Evolutionary conservation across 1,140 invertebrate species (phyloP), one percentile per base, ranked within the genome.

Genomic region (Lerema accius): DNA sequence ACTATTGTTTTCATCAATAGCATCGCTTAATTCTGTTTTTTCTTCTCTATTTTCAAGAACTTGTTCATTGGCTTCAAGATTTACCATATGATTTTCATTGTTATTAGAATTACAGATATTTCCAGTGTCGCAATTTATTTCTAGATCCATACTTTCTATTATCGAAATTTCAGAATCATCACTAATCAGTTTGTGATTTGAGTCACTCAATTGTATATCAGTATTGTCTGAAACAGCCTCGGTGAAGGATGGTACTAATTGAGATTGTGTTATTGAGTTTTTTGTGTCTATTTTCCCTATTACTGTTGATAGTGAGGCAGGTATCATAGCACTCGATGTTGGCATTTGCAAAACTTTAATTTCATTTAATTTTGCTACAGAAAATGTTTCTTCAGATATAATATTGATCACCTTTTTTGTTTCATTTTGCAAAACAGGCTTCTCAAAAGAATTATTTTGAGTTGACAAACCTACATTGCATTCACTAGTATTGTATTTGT

Each of bases 231-330:
- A 10, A 46, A 19, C 10, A n/a, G 1, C 1, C 4, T 7, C 7
- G 1, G 28, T 32, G 9, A 32, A 1, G 10, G 42, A 7, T 4
- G 9, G 11, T 48, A 11, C 1, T 1, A 3, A 0, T 13, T 7
- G 5, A 28, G 26, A 35, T 3, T 50, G 26, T 16, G 9, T 42
- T 9, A n/a, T 16, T n/a, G 16, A 6, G 16, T 11, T 26, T 32
- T 15, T 65, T 32, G 9, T 63, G 2, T 15, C 14, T 61, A 67
- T 65, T 35, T 55, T 68, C 14, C 40, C 40, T 50, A 78, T 45
- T 23, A 63, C 28, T 35, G 70, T 71, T 39, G 76, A 53, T 9
- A 76, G 53, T 42, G 66, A 43, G 15, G 74, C 61, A 35, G 69
- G 64, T 53, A 71, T 65, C 5, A 80, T 35, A 39, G 11, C 28